Evolutionary conservation across 2,113 vertebrate species (phyloP).

Genomic region (Sylvietta virens): DNA sequence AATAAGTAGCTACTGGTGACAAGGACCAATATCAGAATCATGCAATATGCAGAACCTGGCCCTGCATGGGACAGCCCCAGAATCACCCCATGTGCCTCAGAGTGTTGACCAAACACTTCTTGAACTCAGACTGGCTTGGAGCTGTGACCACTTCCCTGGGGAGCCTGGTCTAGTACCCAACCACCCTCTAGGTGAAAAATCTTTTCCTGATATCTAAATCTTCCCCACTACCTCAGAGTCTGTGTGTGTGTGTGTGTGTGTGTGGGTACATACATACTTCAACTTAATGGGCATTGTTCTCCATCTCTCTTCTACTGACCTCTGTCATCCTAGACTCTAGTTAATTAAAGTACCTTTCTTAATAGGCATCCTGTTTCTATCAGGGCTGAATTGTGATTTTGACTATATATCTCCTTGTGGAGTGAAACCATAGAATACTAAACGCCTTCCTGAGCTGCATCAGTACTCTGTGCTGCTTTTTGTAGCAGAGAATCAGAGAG

Average conservation of each 20-base stretch:
- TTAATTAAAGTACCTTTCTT: background rate
- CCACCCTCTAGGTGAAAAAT: background rate
- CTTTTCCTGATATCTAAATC: background rate
- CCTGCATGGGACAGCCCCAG: background rate
- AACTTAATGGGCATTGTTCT: background rate
- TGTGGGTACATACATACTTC: too few relatives aligned
- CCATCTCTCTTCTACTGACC: background rate
- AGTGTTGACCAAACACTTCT: background rate
- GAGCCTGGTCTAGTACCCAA: background rate
- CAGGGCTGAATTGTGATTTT: background rate
- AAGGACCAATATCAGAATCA: background rate
- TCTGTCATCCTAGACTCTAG: background rate
- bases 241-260: background rate
- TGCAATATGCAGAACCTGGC: too few relatives aligned
- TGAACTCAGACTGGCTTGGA: background rate
- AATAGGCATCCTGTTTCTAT: background rate
- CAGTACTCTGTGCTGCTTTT: background rate
- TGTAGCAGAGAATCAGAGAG: background rate
- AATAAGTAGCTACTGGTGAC: background rate
- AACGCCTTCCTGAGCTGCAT: background rate
- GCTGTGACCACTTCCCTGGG: background rate
- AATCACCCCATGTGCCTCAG: background rate
- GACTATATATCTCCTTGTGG: background rate
- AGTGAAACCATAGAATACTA: background rate
- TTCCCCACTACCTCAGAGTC: background rate